phyloP scores from a whole-genome alignment of 2,888 invertebrate genomes.

The Lasioglossum morio region DNA sequence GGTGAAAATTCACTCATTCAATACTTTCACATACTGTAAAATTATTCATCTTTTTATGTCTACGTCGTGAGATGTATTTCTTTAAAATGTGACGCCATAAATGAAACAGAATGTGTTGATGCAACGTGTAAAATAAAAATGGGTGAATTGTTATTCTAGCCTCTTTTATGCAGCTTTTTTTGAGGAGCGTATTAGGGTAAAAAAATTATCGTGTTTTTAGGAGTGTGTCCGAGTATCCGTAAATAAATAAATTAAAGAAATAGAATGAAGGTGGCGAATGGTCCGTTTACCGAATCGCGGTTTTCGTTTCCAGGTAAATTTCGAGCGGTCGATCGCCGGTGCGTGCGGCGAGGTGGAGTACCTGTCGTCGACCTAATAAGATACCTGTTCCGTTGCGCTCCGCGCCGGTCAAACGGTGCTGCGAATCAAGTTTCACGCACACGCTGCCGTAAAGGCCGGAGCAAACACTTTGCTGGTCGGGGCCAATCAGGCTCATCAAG shows the following conservation, averaged over 20 bases:
- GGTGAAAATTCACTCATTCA: too few relatives aligned
- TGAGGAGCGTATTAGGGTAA: too few relatives aligned
- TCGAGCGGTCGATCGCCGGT: neutral
- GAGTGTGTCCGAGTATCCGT: too few relatives aligned
- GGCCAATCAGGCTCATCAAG: slow-evolving; percentile 35
- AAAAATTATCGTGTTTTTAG: too few relatives aligned
- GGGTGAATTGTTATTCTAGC: too few relatives aligned
- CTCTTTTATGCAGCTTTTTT: too few relatives aligned
- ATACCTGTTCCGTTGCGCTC: slow-evolving; percentile 25
- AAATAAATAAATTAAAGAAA: neutral
- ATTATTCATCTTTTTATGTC: too few relatives aligned
- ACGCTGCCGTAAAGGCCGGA: slow-evolving; percentile 36
- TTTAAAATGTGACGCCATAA: too few relatives aligned
- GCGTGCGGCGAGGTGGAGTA: neutral
- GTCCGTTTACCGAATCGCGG: neutral
- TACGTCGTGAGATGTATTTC: too few relatives aligned
- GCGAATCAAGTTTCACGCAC: slow-evolving; percentile 38
- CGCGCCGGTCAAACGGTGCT: slow-evolving; percentile 31
- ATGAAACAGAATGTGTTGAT: too few relatives aligned
- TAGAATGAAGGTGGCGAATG: neutral
- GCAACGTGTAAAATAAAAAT: too few relatives aligned
- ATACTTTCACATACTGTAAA: too few relatives aligned
- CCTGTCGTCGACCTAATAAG: slow-evolving; percentile 38
- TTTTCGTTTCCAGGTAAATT: neutral
- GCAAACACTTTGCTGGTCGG: slow-evolving; percentile 28